Evolutionary conservation across 2,888 invertebrate genomes (phyloP), one percentile per base, ranked within the genome.

Genomic region (Poecilus cupreus): DNA sequence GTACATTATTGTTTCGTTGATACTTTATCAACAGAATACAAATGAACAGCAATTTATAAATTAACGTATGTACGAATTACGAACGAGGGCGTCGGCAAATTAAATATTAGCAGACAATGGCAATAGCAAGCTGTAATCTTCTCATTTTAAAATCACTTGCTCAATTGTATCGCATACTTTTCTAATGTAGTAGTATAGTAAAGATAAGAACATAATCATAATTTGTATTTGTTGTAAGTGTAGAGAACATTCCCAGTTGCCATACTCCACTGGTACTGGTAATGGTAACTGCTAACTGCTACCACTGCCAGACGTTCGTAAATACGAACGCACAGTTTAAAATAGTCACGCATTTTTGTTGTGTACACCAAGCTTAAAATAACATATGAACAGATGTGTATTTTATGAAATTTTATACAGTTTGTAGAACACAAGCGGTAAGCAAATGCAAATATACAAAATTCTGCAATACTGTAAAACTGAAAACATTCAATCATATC

Each of bases 331-430:
- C 39, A 54, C 54, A 24, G 77, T 77, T 77, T 77, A 77, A 77
- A 77, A 77, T 77, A 77, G 54, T 54, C 60, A 43, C 60, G 43
- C 60, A 77, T 77, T 77, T 77, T 77, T 77, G 77, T 77, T 77
- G 60, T 77, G 77, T 77, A 60, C 39, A 77, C 43, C 77, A n/a
- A 22, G 77, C 77, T 77, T 77, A 77, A 77, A 77, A 77, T 77
- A 72, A 46, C 46, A 72, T 60, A 57, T 39, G 60, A 51, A 77
- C 77, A 77, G 54, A 77, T 77, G 77, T 77, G 60, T 57, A 60
- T 32, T 77, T 77, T 60, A 77, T 77, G 57, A 77, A 60, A 77
- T 77, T 77, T 77, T 60, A 60, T 77, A 77, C 16, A 37, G 37
- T 22, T 54, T 32, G 18, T 39, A 22, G 18, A 18, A 54, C 11